A percentile compares a stretch with the other conserved stretches of the same genome.
Conservation (phyloP, 2,888 invertebrate genomes). For the Agriopis marginaria region DNA sequence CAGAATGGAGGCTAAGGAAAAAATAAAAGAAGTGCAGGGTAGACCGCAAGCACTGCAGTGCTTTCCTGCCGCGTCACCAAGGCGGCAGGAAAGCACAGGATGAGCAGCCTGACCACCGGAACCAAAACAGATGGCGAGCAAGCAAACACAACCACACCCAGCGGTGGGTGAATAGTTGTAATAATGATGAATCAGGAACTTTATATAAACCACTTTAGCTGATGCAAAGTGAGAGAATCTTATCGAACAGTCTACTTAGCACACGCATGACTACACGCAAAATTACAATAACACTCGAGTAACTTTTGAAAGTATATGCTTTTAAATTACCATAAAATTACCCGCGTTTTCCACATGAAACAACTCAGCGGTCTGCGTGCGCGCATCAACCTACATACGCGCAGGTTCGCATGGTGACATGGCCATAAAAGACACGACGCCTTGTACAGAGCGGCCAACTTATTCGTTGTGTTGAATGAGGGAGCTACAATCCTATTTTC, state of each 20-base stretch:
- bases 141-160: too few relatives aligned
- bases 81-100: too few relatives aligned
- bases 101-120: too few relatives aligned
- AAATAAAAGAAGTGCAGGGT: too few relatives aligned
- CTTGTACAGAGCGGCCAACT: slow-evolving; percentile 32
- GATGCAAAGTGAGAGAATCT: slow-evolving; percentile 5
- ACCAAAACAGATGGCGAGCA: too few relatives aligned
- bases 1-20: too few relatives aligned
- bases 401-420: slow-evolving; percentile 42
- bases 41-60: too few relatives aligned
- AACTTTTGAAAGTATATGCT: slow-evolving; percentile 39
- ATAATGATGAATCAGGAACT: too few relatives aligned
- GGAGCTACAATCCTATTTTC: not conserved
- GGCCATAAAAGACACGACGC: slow-evolving; percentile 51
- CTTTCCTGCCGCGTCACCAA: too few relatives aligned
- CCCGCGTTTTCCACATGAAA: slow-evolving; percentile 40
- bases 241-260: slow-evolving; percentile 2
- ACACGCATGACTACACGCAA: slow-evolving; percentile 8
- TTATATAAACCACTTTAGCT: not conserved
- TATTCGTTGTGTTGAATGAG: not conserved
- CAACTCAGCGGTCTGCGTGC: slow-evolving; percentile 45
- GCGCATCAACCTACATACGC: slow-evolving; percentile 59
- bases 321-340: slow-evolving; percentile 38
- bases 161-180: not conserved
- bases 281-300: slow-evolving; percentile 21